These are phyloP conservation scores for Chroicocephalus ridibundus DNA, from an alignment of 2,113 vertebrate genomes.

Conservation along the genomic window DNA sequence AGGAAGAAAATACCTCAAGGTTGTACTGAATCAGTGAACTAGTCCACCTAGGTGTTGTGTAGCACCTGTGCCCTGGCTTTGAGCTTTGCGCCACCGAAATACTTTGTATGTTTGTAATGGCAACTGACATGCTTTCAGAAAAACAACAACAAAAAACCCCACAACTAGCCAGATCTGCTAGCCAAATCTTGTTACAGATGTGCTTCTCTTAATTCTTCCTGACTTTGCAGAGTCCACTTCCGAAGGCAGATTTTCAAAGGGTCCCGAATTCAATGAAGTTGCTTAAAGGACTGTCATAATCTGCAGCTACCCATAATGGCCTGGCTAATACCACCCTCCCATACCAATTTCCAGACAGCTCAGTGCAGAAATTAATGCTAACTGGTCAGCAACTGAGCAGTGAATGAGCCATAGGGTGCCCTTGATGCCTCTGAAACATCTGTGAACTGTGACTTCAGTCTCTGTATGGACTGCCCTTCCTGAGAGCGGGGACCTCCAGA, in stretches of 20 bases:
- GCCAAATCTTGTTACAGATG: neutral
- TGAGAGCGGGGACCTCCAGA: neutral
- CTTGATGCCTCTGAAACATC: neutral
- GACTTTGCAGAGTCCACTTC: neutral
- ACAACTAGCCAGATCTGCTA: neutral
- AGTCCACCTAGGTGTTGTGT: neutral
- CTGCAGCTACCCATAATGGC: neutral
- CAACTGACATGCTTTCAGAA: neutral
- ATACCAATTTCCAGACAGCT: neutral
- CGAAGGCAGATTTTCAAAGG: neutral
- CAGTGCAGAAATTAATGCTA: neutral
- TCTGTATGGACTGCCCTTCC: neutral
- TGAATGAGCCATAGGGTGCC: neutral
- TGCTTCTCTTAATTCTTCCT: neutral
- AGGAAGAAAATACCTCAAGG: neutral
- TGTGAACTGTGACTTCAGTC: neutral
- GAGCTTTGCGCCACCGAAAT: neutral
- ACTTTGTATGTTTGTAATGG: neutral
- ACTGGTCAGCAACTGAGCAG: neutral
- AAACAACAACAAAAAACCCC: neutral
- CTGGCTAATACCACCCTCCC: neutral
- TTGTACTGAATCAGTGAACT: neutral
- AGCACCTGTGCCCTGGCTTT: neutral
- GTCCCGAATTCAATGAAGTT: neutral
- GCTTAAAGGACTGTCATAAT: neutral